Evolutionary conservation across 2,797 vertebrate species (phyloP), one percentile per base, ranked within the genome.

Genomic region (Amniataba percoides): DNA sequence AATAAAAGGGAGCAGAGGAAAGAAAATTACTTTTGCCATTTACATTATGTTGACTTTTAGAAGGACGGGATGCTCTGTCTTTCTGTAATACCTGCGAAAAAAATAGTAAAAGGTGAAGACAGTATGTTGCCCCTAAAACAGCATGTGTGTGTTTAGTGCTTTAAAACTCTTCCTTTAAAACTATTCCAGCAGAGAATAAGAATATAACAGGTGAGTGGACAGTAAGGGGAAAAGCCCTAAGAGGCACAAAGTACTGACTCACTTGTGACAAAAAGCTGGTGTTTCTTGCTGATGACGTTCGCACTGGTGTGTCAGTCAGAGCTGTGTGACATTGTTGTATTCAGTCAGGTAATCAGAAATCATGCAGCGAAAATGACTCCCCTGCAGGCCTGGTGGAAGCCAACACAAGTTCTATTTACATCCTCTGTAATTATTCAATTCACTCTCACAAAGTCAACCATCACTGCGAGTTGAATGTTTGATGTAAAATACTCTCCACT

Each of bases 351-450:
- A 90, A 91, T 90, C 88, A 90, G 85, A 85, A 72, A 55, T 81
- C 91, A 83, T 51, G 81, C 75, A 45, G 90, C 55, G 88, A 57
- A 88, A 92, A 93, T 91, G 69, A 81, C 78, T 86, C 78, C 67
- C 70, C 85, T 78, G 78, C 88, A 83, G 77, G 18, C 53, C 60
- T 15, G 57, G 36, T 64, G 49, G 64, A 84, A 88, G 70, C 73
- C 67, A 82, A 84, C 71, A 80, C 83, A 83, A 72, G 71, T 77
- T 89, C 82, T 91, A 88, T 93, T 94, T 93, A 88, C 79, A 83
- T 81, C 81, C 77, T 79, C 74, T 79, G 80, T 80, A 79, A 93
- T 93, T 88, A 90, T 90, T 93, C 87, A 89, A 85, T 92, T 90
- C 83, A 64, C 75, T 81, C 71, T 71, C 60, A 72, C 59, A 86